Percentiles rank a stretch among this genome's conserved stretches.
These are phyloP conservation scores for Junonia oenone DNA, from an alignment of 2,888 invertebrate species.

Conservation along the genomic window DNA sequence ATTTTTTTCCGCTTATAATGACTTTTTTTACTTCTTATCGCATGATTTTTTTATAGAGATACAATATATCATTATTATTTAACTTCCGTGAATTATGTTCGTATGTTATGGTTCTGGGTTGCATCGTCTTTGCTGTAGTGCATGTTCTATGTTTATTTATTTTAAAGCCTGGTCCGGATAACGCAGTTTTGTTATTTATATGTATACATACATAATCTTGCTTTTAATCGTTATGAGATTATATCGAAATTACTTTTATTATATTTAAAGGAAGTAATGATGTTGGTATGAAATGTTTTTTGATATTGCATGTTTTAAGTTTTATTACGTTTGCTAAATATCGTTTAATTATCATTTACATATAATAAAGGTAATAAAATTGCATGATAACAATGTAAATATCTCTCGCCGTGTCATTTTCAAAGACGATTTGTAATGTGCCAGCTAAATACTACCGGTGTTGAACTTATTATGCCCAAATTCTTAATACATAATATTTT, in stretches of 20 bases:
- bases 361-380: constrained; percentile 1
- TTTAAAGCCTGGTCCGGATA: neutral
- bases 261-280: neutral
- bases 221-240: neutral
- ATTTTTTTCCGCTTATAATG: neutral
- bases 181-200: neutral
- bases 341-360: neutral
- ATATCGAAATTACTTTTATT: neutral
- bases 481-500: neutral
- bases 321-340: neutral
- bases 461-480: neutral
- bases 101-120: neutral
- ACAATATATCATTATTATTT: neutral
- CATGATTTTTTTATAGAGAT: neutral
- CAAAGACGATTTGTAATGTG: neutral
- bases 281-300: neutral
- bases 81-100: neutral
- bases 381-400: neutral
- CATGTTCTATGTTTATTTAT: neutral
- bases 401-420: neutral
- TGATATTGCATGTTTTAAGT: neutral
- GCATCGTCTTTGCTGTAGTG: neutral
- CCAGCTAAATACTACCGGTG: neutral
- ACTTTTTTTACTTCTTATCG: neutral
- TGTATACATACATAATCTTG: no score